phyloP scores from a whole-genome alignment of 30 jellyfish, hydroid and myxozoan genomes.

The Chrysaora quinquecirrha region DNA sequence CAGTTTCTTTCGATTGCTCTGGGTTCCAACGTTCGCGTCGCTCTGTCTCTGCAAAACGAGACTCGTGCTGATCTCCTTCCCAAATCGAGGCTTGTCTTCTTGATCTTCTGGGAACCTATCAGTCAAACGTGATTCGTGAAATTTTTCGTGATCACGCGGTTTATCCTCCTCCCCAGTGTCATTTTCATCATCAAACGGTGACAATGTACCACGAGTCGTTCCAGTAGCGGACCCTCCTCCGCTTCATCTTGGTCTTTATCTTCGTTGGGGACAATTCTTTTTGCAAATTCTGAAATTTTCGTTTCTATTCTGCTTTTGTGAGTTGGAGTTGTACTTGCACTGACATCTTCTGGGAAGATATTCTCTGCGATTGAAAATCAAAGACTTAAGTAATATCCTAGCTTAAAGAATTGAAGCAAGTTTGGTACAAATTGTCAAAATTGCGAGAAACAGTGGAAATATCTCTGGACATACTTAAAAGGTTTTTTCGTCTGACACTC shows the following conservation, averaged over 20 bases:
- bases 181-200: conserved; percentile 69
- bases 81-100: not conserved
- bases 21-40: not conserved
- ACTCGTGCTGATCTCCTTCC: conserved; percentile 4
- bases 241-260: conserved; percentile 12
- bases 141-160: not conserved
- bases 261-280: conserved; percentile 37
- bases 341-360: conserved; percentile 53
- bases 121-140: not conserved
- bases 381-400: not conserved
- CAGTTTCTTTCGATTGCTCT: not conserved
- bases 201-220: conserved; percentile 42
- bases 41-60: conserved; percentile 3
- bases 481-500: no score
- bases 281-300: conserved; percentile 12
- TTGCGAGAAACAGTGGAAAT: no score
- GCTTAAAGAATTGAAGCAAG: no score
- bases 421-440: no score
- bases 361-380: conserved; percentile 7
- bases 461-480: no score
- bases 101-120: not conserved
- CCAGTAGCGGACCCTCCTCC: conserved; percentile 53
- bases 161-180: conserved; percentile 17
- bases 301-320: conserved; percentile 52
- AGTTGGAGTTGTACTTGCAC: conserved; percentile 33